Conservation (phyloP, 2,888 invertebrate genomes). For the Drosophila emarginata region DNA sequence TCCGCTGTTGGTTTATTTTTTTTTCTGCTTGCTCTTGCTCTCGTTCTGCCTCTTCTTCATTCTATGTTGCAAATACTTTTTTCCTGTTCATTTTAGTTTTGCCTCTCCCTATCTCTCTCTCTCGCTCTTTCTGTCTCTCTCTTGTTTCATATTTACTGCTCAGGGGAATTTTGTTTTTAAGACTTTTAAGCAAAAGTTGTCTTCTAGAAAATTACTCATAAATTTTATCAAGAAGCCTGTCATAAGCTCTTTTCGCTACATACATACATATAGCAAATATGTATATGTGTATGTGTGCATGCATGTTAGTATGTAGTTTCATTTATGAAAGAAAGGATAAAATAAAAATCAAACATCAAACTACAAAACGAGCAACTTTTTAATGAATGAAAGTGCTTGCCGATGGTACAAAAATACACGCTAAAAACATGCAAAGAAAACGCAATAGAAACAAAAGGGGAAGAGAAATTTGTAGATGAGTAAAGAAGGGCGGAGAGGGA, state of each 20-base stretch:
- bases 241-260: background rate
- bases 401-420: background rate
- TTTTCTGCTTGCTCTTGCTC: slow-evolving; percentile 22
- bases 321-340: slow-evolving; percentile 4
- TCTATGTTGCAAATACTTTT: slow-evolving; percentile 23
- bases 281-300: background rate
- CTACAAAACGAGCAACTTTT: slow-evolving; percentile 7
- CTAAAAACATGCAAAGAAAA: background rate
- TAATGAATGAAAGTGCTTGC: slow-evolving; percentile 6
- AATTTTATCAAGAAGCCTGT: slow-evolving; percentile 37
- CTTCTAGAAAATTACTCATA: slow-evolving; percentile 35
- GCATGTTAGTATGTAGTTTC: slow-evolving; percentile 1
- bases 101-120: too few relatives aligned
- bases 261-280: background rate
- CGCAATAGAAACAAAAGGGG: background rate
- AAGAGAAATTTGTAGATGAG: slow-evolving; percentile 7
- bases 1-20: slow-evolving; percentile 63
- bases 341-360: slow-evolving; percentile 10
- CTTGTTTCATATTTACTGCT: slow-evolving; percentile 8
- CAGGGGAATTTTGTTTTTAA: slow-evolving; percentile 4
- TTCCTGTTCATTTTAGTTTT: slow-evolving; percentile 24
- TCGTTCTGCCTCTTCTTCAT: slow-evolving; percentile 4
- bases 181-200: slow-evolving; percentile 31
- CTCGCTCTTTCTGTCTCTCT: too few relatives aligned
- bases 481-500: background rate